Base-by-base conservation (phyloP, 1,140 invertebrate species). In the Neotoxoptera formosana region DNA sequence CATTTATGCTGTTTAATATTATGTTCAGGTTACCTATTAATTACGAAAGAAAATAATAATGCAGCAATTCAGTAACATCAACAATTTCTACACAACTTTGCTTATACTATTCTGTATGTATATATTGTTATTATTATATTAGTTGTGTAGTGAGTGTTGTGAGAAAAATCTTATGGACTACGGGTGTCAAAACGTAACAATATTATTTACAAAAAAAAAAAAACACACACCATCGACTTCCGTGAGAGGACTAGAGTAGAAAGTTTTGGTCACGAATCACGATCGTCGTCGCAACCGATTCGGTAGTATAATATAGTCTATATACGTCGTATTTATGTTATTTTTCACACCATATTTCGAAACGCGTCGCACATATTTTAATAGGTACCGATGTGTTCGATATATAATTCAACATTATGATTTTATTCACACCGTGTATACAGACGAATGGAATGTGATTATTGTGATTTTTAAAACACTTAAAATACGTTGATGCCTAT, bases 221-320 rank as follows among this genome's bases (percentile, higher is more conserved):
- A 51, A 30, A 87, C 9, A 47, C 45, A 47, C 53, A 25, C 53
- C 45, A 45, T 34, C n/a, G 45, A 93, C 76, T 93, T 93, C 91
- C 91, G 91, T 93, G 91, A 93, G 91, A 93, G 76, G 76, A 53
- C 45, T 53, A 8, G 89, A 93, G 91, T 93, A 93, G 91, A 93
- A 93, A 93, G 91, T 93, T 93, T 91, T 67, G 48, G 81, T 93
- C 91, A 84, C 91, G 91, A 91, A 51, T 51, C 48, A 51, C 48
- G 48, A 51, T 51, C 48, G 47, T 86, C 81, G 67, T 83, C 45
- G 91, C 81, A 30, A 93, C 76, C 47, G 76, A 93, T 93, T 93
- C 47, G 48, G 76, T 36, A 67, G 36, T n/a, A n/a, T n/a, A n/a
- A n/a, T 48, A 14, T 48, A 76, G 84, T 48, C 21, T 36, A 47